Conservation (phyloP, 1,140 invertebrate genomes). For the Drosophila arawakana region DNA sequence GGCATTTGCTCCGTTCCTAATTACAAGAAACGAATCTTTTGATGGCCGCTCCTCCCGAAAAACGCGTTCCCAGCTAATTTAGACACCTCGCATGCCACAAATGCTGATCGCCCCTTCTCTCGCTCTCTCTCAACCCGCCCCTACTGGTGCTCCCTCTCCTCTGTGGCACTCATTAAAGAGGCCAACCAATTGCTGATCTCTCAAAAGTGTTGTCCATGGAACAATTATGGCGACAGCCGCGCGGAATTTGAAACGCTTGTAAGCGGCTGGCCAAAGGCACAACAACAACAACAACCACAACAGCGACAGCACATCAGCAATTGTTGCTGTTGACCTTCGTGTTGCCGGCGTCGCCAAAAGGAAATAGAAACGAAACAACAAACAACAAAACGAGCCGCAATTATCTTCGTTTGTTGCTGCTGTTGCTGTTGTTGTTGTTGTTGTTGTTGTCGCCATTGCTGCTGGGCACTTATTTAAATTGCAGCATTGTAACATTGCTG, state of each 20-base stretch:
- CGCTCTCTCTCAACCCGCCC: background rate
- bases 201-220: constrained; percentile 61
- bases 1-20: constrained; percentile 66
- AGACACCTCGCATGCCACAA: constrained; percentile 80
- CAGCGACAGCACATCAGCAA: constrained; percentile 25
- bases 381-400: constrained; percentile 62
- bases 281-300: constrained; percentile 32
- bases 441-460: constrained; percentile 46
- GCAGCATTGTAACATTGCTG: constrained; percentile 59
- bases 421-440: constrained; percentile 34
- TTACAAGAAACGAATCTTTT: constrained; percentile 68
- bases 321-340: constrained; percentile 66
- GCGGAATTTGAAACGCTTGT: constrained; percentile 76
- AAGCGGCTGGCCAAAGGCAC: constrained; percentile 71
- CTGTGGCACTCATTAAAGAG: constrained; percentile 66
- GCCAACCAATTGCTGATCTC: constrained; percentile 64
- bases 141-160: background rate
- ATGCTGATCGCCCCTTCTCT: constrained; percentile 25
- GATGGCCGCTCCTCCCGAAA: constrained; percentile 75
- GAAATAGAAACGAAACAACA: constrained; percentile 63
- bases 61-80: constrained; percentile 81
- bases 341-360: constrained; percentile 59
- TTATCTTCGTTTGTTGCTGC: constrained; percentile 47
- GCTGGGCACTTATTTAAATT: constrained; percentile 76
- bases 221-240: constrained; percentile 78